These are phyloP conservation scores for Rana temporaria DNA, from an alignment of 2,113 vertebrate genomes.

Conservation along the genomic window DNA sequence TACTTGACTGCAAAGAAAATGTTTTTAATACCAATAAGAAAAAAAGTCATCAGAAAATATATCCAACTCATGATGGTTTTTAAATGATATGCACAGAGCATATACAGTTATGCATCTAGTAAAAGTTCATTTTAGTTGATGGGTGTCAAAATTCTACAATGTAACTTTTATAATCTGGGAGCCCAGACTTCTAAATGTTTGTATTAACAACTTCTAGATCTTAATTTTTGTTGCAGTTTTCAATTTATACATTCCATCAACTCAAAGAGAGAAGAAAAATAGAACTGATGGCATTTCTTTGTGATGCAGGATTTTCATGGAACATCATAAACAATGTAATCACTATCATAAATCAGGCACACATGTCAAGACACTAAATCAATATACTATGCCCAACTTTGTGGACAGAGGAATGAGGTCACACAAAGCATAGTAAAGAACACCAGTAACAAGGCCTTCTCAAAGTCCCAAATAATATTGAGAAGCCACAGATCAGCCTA, in stretches of 20 bases:
- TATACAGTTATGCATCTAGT: too few species aligned
- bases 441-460: constrained; percentile 6
- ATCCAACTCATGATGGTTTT: too few species aligned
- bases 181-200: neutral
- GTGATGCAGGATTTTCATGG: constrained; percentile 43
- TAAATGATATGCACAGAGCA: too few species aligned
- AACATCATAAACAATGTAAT: constrained; percentile 56
- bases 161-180: too few species aligned
- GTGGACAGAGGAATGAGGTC: constrained; percentile 27
- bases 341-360: constrained; percentile 48
- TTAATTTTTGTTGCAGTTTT: constrained; percentile 27
- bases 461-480: constrained; percentile 33
- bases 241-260: constrained; percentile 21
- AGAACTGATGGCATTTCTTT: constrained; percentile 49
- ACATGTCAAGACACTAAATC: constrained; percentile 54
- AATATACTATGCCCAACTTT: constrained; percentile 52
- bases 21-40: too few species aligned
- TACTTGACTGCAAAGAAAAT: too few species aligned
- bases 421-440: constrained; percentile 26
- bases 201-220: constrained; percentile 6
- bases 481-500: constrained; percentile 20
- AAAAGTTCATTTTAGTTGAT: too few species aligned
- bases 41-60: too few species aligned
- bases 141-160: too few species aligned
- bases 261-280: constrained; percentile 13